Base-by-base conservation (phyloP, 2,797 vertebrate species). In the Margarornis squamiger region DNA sequence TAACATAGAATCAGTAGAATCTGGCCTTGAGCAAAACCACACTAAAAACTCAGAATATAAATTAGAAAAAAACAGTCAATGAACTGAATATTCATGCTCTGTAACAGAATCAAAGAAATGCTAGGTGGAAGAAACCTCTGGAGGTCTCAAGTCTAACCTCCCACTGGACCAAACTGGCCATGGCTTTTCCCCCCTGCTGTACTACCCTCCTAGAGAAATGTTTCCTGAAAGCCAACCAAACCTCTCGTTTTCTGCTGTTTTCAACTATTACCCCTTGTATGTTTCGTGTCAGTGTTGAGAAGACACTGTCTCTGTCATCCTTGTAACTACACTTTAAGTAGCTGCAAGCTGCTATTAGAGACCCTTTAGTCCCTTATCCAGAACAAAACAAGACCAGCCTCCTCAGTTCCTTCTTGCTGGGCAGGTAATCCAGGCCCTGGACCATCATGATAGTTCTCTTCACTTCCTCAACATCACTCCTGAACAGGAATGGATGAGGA, bases 1-100 rank as follows among this genome's bases (percentile, higher is more conserved):
- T 88, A 83, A 94, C 52, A 65, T 12, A 85, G 80, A 84, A 62
- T 43, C 63, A 82, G 65, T 30, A 77, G 86, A 90, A 93, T 70
- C 45, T 72, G 52, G 86, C 91, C 91, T 90, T 93, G 54, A 95
- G 83, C 65, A 93, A 95, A 93, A 93, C 70, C 63, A 63, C 12
- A 19, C 59, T 34, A 76, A 93, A 92, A 77, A 9, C 67, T 71
- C 52, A 55, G 90, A 92, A 94, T 63, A 58, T 46, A 74, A 90
- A 84, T 82, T 41, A 84, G 57, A 43, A 90, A 92, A 77, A 77
- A 90, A 30, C n/a, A 85, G 71, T 77, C 36, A 78, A 72, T 91
- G 17, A 91, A 80, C n/a, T 87, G 77, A 86, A 94, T 90, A 90
- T 92, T 93, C 59, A 79, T 82, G 67, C 3, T 32, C 24, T 72